Evolutionary conservation across 2,113 vertebrate species (phyloP).

Genomic region (Chamaea fasciata): DNA sequence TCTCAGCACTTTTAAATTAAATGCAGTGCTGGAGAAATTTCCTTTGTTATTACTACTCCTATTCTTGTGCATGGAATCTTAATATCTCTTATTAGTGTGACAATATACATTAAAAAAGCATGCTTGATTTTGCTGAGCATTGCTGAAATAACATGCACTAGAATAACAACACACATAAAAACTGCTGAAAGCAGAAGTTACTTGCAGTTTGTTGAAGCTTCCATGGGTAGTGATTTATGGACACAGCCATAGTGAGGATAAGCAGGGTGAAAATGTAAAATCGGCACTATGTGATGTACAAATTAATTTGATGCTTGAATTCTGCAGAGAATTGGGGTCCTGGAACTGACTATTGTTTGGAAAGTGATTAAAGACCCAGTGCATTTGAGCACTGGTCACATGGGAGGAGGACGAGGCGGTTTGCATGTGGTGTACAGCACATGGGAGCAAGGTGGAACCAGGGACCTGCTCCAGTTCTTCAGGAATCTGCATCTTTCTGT

Average conservation of each 20-base stretch:
- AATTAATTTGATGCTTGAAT: neutral
- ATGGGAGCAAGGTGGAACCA: rapidly evolving
- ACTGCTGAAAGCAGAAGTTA: neutral
- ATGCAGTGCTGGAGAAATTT: slow-evolving; percentile 10
- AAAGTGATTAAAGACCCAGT: neutral
- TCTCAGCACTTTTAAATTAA: slow-evolving; percentile 43
- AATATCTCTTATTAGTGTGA: slow-evolving; percentile 28
- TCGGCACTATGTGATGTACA: rapidly evolving
- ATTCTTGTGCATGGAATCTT: neutral
- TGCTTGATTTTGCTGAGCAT: slow-evolving; percentile 16
- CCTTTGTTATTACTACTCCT: slow-evolving; percentile 11
- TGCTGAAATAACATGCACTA: neutral
- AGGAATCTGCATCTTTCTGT: neutral
- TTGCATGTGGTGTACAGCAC: neutral
- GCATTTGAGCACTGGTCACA: neutral
- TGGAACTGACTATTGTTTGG: neutral
- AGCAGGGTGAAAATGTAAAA: neutral
- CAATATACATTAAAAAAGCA: neutral
- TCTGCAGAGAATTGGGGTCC: neutral
- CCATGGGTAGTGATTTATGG: neutral
- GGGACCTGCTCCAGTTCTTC: neutral
- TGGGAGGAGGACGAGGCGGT: neutral
- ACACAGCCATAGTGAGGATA: too few species aligned
- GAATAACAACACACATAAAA: neutral
- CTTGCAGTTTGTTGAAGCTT: neutral